phyloP scores from a whole-genome alignment of 2,888 invertebrate species.

The Acleris holmiana region DNA sequence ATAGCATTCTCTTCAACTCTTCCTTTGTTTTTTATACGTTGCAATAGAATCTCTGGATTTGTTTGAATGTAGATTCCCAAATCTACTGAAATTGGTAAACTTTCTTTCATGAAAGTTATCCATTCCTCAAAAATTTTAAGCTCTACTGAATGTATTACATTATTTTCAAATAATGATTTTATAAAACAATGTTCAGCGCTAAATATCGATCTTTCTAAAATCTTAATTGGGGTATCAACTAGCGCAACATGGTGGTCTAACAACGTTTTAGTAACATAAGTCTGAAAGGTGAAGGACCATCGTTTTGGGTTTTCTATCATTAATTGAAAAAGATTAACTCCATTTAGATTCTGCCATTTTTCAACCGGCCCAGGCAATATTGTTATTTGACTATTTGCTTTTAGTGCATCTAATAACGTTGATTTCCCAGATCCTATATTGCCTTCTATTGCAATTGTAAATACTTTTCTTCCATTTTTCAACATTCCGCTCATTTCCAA shows the following conservation, averaged over 20 bases:
- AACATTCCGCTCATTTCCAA: no score
- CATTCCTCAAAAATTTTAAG: neutral
- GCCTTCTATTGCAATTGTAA: no score
- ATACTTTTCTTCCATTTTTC: no score
- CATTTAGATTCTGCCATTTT: neutral
- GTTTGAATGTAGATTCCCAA: neutral
- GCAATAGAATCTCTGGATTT: neutral
- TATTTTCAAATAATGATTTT: neutral
- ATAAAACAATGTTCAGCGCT: neutral
- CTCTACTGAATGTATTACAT: neutral
- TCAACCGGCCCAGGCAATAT: neutral
- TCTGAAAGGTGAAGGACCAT: neutral
- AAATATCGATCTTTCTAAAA: neutral
- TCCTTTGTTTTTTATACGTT: neutral
- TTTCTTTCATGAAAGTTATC: neutral
- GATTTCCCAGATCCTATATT: neutral
- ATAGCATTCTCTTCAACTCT: neutral
- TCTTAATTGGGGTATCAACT: neutral
- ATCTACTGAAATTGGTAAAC: neutral
- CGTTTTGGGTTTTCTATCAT: neutral
- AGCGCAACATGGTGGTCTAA: neutral
- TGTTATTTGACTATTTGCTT: neutral
- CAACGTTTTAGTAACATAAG: neutral
- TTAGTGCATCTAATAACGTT: neutral
- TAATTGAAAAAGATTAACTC: neutral